A percentile compares a stretch with the other conserved stretches of the same genome.
Evolutionary conservation across 2,888 invertebrate species (phyloP).

Genomic region (Agrochola litura): DNA sequence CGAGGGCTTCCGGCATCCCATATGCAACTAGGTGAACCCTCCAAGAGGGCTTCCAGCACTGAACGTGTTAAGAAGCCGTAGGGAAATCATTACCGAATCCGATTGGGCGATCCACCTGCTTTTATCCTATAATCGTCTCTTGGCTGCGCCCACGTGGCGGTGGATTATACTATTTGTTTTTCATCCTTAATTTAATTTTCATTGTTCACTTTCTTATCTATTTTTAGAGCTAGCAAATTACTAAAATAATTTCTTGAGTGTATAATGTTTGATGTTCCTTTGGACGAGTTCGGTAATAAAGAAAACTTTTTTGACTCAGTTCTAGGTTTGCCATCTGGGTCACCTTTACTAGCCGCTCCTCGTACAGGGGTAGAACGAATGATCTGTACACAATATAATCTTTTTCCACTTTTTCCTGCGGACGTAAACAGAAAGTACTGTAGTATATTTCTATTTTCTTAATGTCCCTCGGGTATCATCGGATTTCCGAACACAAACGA

Average conservation of each 20-base stretch:
- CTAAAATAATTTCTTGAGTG: not conserved
- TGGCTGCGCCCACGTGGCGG: not conserved
- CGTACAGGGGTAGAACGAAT: not conserved
- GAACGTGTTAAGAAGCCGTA: not conserved
- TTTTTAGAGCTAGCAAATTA: not conserved
- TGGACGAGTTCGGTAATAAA: not conserved
- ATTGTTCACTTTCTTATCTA: not conserved
- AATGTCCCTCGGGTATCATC: too few relatives aligned
- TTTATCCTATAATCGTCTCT: not conserved
- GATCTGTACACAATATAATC: not conserved
- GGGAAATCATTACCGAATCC: conserved; percentile 2
- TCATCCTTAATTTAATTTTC: not conserved
- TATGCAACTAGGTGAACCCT: too few relatives aligned
- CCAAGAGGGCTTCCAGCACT: too few relatives aligned
- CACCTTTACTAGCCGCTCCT: not conserved
- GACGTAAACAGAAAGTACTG: not conserved
- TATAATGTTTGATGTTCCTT: not conserved
- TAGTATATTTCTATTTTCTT: too few relatives aligned
- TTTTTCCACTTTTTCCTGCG: not conserved
- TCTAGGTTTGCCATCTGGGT: not conserved
- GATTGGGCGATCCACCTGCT: not conserved
- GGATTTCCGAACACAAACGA: too few relatives aligned
- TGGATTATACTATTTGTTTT: too few relatives aligned
- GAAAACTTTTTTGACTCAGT: not conserved
- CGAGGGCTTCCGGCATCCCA: too few relatives aligned